Evolutionary conservation across 2,113 vertebrate genomes (phyloP).

Genomic region (Myrmecobius fasciatus): DNA sequence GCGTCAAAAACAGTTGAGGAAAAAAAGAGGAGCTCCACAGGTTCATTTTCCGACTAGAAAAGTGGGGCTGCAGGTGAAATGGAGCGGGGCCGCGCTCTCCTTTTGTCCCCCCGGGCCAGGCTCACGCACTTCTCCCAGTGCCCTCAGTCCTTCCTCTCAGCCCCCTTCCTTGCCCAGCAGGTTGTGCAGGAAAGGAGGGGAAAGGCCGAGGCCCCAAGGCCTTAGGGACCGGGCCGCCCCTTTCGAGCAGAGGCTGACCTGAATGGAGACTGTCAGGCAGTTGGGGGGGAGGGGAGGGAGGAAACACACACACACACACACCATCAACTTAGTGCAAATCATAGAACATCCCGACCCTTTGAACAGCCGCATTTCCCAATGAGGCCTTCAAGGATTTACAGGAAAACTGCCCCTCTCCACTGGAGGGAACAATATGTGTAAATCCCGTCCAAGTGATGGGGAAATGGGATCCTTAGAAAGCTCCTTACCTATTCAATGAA

Average conservation of each 20-base stretch:
- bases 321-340: slow-evolving; percentile 56
- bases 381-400: slow-evolving; percentile 66
- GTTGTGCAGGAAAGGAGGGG: slow-evolving; percentile 60
- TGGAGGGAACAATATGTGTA: slow-evolving; percentile 70
- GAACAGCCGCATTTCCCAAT: slow-evolving; percentile 46
- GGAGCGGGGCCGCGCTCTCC: slow-evolving; percentile 51
- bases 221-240: background rate
- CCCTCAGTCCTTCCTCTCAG: slow-evolving; percentile 55
- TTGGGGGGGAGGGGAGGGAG: background rate
- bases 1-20: background rate
- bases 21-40: background rate
- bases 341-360: slow-evolving; percentile 28
- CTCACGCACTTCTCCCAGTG: slow-evolving; percentile 61
- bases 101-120: slow-evolving; percentile 50
- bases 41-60: slow-evolving; percentile 61
- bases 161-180: slow-evolving; percentile 60
- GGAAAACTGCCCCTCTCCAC: slow-evolving; percentile 33
- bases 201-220: slow-evolving; percentile 54
- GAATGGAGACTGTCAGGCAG: background rate
- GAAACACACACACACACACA: background rate
- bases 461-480: slow-evolving; percentile 78
- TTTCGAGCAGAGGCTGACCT: background rate
- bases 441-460: slow-evolving; percentile 53
- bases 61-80: slow-evolving; percentile 59
- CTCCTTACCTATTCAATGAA: slow-evolving; percentile 77